Evolutionary conservation across 1,140 invertebrate genomes (phyloP), one percentile per base, ranked within the genome.

Genomic region (Halotydeus destructor): DNA sequence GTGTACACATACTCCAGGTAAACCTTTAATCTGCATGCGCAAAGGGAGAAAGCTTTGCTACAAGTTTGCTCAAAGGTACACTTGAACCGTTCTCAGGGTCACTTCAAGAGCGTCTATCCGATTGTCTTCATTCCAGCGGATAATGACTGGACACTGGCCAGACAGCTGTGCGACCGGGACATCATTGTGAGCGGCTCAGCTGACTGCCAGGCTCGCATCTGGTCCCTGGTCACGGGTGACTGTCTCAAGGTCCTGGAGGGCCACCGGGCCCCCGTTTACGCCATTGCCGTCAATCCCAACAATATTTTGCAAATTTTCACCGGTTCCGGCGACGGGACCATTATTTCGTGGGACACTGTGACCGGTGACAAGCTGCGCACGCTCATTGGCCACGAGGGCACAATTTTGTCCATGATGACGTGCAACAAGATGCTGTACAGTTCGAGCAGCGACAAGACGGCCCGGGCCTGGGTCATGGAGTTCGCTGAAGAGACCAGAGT

Each of bases 401-500:
- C 66, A 6, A 57, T 69, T 12, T 60, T 68, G n/a, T 64, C 60
- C 45, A 53, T 69, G 47, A 50, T 61, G 50, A 61, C 65, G 12
- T 63, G 66, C 18, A 67, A 67, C 48, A 60, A 64, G 42, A 60
- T 69, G 22, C 48, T 69, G 41, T 69, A 68, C 53, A 64, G 63
- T 0, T 64, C 63, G 28, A 66, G 64, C 50, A 57, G 58, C 0
- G 68, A 69, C 48, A 58, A 60, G 42, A 68, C 65, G 2, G 66
- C 58, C 19, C 50, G 63, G 41, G 64, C 65, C 19, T 69, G 67
- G 67, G 65, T 69, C 2, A 58, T 62, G 19, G 67, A 69, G 33
- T 68, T 66, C 51, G 68, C 66, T 3, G 65, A 69, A 50, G 67
- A 62, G 41, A 68, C 65, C 0, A 51, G 66, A 42, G 49, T 62